Evolutionary conservation across 2,797 vertebrate genomes (phyloP).

Genomic region (Falco biarmicus): DNA sequence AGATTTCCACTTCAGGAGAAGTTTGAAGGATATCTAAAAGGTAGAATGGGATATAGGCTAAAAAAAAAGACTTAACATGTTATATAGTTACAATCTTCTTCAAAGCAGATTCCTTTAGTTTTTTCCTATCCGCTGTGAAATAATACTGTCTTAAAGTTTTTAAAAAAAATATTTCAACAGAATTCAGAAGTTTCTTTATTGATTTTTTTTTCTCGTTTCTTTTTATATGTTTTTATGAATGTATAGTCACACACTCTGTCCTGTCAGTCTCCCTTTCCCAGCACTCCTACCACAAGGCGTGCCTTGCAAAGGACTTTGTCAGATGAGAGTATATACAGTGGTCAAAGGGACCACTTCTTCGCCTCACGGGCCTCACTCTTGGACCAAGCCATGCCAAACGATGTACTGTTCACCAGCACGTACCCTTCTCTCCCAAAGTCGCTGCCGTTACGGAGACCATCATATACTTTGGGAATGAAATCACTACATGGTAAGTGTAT

Average conservation of each 20-base stretch:
- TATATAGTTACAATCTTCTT: neutral
- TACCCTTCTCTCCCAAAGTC: slow-evolving; percentile 90
- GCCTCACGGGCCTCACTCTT: slow-evolving; percentile 80
- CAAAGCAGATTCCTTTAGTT: neutral
- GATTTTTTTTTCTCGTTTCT: slow-evolving; percentile 48
- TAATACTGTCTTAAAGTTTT: neutral
- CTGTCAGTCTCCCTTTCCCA: slow-evolving; percentile 88
- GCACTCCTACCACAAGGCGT: slow-evolving; percentile 83
- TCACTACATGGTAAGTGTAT: slow-evolving; percentile 84
- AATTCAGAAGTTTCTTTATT: neutral
- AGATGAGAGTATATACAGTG: slow-evolving; percentile 96
- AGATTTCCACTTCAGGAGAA: neutral
- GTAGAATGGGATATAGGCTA: neutral
- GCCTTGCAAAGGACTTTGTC: slow-evolving; percentile 94
- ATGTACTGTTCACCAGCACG: slow-evolving; percentile 93
- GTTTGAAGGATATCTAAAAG: neutral
- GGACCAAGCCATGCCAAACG: slow-evolving; percentile 89
- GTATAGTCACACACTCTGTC: slow-evolving; percentile 69
- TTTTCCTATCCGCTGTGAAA: neutral
- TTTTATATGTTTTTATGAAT: slow-evolving; percentile 27
- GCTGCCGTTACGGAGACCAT: slow-evolving; percentile 82
- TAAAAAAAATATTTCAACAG: neutral
- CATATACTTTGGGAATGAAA: slow-evolving; percentile 94
- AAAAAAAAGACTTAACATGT: neutral
- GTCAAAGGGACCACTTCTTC: slow-evolving; percentile 89